phyloP scores from a whole-genome alignment of 1,140 invertebrate species.

The Hypothenemus hampei region DNA sequence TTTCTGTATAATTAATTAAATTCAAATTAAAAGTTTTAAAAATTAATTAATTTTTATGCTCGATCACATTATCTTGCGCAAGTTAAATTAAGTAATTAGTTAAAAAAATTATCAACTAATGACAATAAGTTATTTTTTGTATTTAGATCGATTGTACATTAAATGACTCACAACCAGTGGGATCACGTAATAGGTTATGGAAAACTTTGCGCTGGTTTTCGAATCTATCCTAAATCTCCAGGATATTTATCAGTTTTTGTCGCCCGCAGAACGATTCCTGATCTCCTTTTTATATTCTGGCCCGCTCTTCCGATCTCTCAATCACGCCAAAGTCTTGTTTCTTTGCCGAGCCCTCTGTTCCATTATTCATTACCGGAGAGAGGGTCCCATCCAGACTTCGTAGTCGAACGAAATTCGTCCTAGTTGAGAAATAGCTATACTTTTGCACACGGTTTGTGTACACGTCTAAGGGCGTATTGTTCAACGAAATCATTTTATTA shows the following conservation, averaged over 20 bases:
- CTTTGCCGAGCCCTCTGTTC: conserved; percentile 42
- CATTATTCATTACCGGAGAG: conserved; percentile 44
- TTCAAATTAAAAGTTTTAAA: too few relatives aligned
- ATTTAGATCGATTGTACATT: too few relatives aligned
- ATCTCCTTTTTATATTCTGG: conserved; percentile 45
- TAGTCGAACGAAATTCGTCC: conserved; percentile 23
- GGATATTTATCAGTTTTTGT: conserved; percentile 45
- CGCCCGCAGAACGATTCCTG: conserved; percentile 43
- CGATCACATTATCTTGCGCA: too few relatives aligned
- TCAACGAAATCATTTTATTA: too few relatives aligned
- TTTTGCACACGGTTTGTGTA: too few relatives aligned
- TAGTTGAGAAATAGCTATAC: conserved; percentile 20
- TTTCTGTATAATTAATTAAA: too few relatives aligned
- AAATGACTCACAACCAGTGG: conserved; percentile 5
- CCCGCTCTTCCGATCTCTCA: conserved; percentile 42
- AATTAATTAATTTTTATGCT: too few relatives aligned
- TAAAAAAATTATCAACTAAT: too few relatives aligned
- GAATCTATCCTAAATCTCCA: conserved; percentile 37
- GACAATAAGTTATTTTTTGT: too few relatives aligned
- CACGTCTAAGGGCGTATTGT: too few relatives aligned
- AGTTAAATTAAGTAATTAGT: too few relatives aligned
- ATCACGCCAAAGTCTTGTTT: conserved; percentile 43
- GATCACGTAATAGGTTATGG: conserved; percentile 25
- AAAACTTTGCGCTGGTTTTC: conserved; percentile 30
- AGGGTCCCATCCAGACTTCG: conserved; percentile 35